Percentiles rank a stretch among this genome's conserved stretches.
These are phyloP conservation scores for Drosophila lacteicornis DNA, from an alignment of 1,140 invertebrate genomes.

Conservation along the genomic window DNA sequence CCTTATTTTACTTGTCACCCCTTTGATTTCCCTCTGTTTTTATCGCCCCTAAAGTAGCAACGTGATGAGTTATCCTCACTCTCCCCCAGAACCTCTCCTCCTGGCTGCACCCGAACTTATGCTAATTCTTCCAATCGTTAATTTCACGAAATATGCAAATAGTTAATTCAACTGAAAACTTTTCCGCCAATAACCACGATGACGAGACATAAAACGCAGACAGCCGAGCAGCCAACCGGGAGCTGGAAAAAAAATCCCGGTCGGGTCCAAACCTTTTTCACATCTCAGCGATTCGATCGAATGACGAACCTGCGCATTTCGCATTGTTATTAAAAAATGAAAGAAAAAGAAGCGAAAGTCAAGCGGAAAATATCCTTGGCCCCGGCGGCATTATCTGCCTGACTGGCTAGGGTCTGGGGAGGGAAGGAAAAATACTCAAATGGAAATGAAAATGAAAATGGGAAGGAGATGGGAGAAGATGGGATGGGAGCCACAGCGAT, in stretches of 20 bases:
- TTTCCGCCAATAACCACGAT: conserved; percentile 56
- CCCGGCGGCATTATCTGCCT: conserved; percentile 26
- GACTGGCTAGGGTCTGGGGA: conserved; percentile 1
- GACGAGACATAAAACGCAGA: conserved; percentile 48
- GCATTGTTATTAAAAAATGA: conserved; percentile 71
- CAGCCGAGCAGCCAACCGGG: background rate
- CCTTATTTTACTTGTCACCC: background rate
- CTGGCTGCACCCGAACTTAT: conserved; percentile 24
- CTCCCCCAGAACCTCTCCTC: background rate
- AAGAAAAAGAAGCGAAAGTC: conserved; percentile 33
- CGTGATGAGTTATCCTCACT: conserved; percentile 11
- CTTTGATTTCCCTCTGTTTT: conserved; percentile 12
- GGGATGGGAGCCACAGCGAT: conserved; percentile 55
- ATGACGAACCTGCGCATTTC: conserved; percentile 52
- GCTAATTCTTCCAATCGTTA: conserved; percentile 74
- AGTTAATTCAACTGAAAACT: conserved; percentile 67
- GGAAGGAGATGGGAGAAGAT: background rate
- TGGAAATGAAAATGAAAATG: background rate
- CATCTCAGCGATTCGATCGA: conserved; percentile 65
- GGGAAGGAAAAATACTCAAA: background rate
- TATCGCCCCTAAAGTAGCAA: conserved; percentile 7
- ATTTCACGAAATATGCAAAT: conserved; percentile 74
- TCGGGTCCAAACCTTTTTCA: conserved; percentile 57
- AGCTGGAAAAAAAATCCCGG: conserved; percentile 18
- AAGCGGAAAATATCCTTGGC: conserved; percentile 60